Conservation (phyloP, 1,140 invertebrate genomes). For the Aphaenogaster ashmeadi region DNA sequence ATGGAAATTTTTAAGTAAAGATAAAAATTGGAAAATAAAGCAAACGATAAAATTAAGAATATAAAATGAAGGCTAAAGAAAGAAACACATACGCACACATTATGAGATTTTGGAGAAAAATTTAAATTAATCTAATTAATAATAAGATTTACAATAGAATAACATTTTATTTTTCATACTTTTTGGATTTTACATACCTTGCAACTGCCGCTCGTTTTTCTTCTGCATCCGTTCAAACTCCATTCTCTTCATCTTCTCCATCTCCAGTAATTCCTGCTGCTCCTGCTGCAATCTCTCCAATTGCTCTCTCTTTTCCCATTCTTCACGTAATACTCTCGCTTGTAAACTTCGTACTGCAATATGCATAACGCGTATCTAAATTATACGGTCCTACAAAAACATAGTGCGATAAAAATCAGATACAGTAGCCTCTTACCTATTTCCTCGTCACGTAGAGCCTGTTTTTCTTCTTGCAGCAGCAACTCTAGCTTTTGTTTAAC, state of each 20-base stretch:
- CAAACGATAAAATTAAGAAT: background rate
- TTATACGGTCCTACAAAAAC: background rate
- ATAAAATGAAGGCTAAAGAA: constrained; percentile 1
- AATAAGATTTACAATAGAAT: constrained; percentile 57
- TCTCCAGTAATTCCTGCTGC: constrained; percentile 91
- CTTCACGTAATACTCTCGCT: constrained; percentile 92
- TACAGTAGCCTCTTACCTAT: constrained; percentile 86
- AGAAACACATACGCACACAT: background rate
- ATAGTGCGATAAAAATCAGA: constrained; percentile 36
- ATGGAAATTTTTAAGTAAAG: background rate
- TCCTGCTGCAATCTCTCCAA: constrained; percentile 92
- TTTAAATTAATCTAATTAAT: constrained; percentile 1
- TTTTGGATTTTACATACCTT: constrained; percentile 85
- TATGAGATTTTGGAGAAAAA: background rate
- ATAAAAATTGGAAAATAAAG: constrained; percentile 27
- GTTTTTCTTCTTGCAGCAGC: constrained; percentile 92
- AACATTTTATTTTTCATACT: constrained; percentile 61
- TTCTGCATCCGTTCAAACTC: constrained; percentile 91
- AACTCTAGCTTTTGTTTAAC: constrained; percentile 90
- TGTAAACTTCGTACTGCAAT: constrained; percentile 80
- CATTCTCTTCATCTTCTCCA: constrained; percentile 91
- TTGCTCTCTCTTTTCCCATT: constrained; percentile 94
- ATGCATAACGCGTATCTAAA: constrained; percentile 58
- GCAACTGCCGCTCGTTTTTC: constrained; percentile 91
- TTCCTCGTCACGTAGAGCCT: constrained; percentile 94